Conservation (phyloP, 2,113 vertebrate species). For the Sander lucioperca region DNA sequence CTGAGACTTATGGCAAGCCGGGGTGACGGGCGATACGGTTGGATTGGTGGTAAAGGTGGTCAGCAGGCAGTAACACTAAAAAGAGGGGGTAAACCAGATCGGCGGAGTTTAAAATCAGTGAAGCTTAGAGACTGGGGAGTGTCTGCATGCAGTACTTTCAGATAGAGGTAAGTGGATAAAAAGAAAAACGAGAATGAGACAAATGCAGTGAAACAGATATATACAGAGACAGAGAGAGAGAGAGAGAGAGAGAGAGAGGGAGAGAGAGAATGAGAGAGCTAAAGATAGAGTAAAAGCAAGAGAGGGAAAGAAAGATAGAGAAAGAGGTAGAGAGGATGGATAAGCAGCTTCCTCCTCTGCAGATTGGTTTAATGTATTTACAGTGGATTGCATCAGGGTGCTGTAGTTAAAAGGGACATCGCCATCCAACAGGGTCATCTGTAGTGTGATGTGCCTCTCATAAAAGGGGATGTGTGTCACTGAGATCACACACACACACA, state of each 20-base stretch:
- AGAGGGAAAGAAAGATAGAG: constrained; percentile 26
- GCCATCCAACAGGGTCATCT: constrained; percentile 72
- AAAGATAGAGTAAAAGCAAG: constrained; percentile 17
- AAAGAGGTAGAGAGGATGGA: constrained; percentile 47
- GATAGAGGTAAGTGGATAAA: constrained; percentile 50
- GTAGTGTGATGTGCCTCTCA: constrained; percentile 69
- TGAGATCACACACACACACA: constrained; percentile 42
- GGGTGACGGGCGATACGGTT: constrained; percentile 52
- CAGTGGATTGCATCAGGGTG: constrained; percentile 72
- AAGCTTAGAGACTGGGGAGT: constrained; percentile 30
- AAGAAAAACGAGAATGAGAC: constrained; percentile 34
- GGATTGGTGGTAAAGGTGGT: constrained; percentile 43
- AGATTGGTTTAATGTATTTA: constrained; percentile 79
- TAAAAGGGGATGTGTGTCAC: constrained; percentile 49
- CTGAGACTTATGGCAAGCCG: constrained; percentile 51
- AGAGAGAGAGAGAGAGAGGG: background rate
- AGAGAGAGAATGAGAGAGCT: constrained; percentile 20
- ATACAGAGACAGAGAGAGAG: background rate
- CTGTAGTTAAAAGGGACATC: constrained; percentile 68
- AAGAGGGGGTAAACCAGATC: constrained; percentile 13
- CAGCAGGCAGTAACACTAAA: constrained; percentile 14
- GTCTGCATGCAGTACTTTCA: constrained; percentile 35
- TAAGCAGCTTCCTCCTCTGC: constrained; percentile 68
- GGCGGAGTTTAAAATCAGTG: constrained; percentile 12
- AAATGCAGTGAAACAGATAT: constrained; percentile 44